A percentile compares a stretch with the other conserved stretches of the same genome.
Evolutionary conservation across 1,140 invertebrate species (phyloP).

Genomic region (Euwallacea similis): DNA sequence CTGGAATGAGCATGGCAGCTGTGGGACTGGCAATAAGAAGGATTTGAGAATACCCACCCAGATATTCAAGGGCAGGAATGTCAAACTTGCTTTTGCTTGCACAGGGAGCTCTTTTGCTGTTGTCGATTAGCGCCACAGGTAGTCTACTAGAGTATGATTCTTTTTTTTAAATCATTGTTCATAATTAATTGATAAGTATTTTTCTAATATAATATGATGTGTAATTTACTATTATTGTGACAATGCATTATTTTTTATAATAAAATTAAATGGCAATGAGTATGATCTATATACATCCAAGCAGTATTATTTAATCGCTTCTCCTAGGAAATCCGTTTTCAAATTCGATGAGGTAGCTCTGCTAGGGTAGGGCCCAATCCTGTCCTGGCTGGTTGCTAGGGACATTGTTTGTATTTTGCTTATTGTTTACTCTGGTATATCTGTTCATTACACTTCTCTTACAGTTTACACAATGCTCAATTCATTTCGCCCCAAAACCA

Average conservation of each 20-base stretch:
- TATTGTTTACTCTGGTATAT: constrained; percentile 1
- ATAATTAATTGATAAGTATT: constrained; percentile 51
- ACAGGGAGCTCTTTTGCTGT: constrained; percentile 62
- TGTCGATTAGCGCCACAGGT: constrained; percentile 49
- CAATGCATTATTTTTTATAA: constrained; percentile 52
- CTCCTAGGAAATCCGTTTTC: background rate
- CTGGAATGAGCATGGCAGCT: constrained; percentile 90
- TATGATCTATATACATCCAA: constrained; percentile 8
- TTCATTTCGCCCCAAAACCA: constrained; percentile 40
- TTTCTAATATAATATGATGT: constrained; percentile 49
- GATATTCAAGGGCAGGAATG: constrained; percentile 51
- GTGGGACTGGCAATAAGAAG: constrained; percentile 69
- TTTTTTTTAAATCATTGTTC: constrained; percentile 40
- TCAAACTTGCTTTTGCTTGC: constrained; percentile 56
- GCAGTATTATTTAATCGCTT: constrained; percentile 30
- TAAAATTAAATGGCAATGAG: constrained; percentile 41
- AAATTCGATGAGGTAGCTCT: too few species aligned
- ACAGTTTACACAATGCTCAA: constrained; percentile 41
- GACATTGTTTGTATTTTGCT: background rate
- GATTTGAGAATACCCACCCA: constrained; percentile 59
- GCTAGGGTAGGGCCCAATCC: too few species aligned
- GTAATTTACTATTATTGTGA: constrained; percentile 50
- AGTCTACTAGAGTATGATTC: constrained; percentile 5
- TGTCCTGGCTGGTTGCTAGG: constrained; percentile 28
- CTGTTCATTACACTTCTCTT: background rate